Percentiles rank a stretch among this genome's conserved stretches.
phyloP scores from a whole-genome alignment of 2,888 invertebrate genomes.

The Myopa tessellatipennis region DNA sequence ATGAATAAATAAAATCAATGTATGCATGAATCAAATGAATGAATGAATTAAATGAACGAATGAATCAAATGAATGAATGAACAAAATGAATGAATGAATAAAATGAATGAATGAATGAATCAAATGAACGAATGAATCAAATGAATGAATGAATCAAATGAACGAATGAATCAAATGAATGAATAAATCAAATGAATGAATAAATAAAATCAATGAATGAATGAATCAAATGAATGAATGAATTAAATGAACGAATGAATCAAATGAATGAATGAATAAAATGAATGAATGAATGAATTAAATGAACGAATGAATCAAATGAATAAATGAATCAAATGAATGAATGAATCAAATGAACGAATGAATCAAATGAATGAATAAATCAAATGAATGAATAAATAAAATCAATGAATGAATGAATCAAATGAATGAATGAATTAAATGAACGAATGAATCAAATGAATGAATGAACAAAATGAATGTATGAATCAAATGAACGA shows the following conservation, averaged over 20 bases:
- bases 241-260: not conserved
- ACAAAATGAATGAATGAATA: not conserved
- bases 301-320: not conserved
- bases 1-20: not conserved
- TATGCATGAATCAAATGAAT: not conserved
- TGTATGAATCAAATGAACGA: not conserved
- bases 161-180: no score
- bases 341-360: not conserved
- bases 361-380: not conserved
- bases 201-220: no score
- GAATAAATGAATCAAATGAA: not conserved
- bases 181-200: no score
- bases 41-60: not conserved
- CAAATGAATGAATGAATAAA: not conserved
- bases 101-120: no score
- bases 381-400: not conserved
- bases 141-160: no score
- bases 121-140: not conserved
- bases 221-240: not conserved
- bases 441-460: not conserved
- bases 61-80: not conserved
- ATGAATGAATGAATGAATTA: not conserved
- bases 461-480: not conserved
- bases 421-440: not conserved
- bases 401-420: not conserved